Evolutionary conservation across 2,797 vertebrate species (phyloP).

Genomic region (Poeciliopsis presidionis): DNA sequence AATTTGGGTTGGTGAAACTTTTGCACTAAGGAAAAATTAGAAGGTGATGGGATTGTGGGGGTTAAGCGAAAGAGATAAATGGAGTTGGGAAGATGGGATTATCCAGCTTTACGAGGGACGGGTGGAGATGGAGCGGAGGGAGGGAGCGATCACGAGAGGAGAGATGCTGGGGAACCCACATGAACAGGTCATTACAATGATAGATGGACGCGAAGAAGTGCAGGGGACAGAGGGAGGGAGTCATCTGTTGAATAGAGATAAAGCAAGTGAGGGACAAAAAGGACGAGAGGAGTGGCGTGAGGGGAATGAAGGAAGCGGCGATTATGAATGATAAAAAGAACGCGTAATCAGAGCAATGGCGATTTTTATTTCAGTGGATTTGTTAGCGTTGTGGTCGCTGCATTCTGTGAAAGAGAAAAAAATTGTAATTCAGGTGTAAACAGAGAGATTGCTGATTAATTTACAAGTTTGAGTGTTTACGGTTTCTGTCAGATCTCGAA

Average conservation of each 20-base stretch:
- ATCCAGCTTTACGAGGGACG: constrained; percentile 38
- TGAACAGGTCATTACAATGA: constrained; percentile 65
- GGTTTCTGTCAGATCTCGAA: constrained; percentile 1
- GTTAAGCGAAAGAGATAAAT: constrained; percentile 45
- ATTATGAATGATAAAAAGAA: constrained; percentile 13
- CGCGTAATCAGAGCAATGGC: too few relatives aligned
- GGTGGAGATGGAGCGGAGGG: constrained; percentile 40
- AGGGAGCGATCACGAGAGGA: constrained; percentile 49
- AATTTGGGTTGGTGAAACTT: constrained; percentile 16
- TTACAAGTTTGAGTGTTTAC: constrained; percentile 1
- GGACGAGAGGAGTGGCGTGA: constrained; percentile 4
- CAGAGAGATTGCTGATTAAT: not conserved
- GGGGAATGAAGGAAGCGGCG: constrained; percentile 5
- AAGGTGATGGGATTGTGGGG: constrained; percentile 6
- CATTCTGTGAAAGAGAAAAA: not conserved
- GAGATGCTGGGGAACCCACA: constrained; percentile 45
- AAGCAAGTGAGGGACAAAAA: constrained; percentile 24
- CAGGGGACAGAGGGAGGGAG: constrained; percentile 30
- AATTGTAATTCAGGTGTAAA: not conserved
- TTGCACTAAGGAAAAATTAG: constrained; percentile 2
- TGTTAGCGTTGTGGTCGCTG: not conserved
- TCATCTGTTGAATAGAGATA: constrained; percentile 42
- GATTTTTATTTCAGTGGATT: not conserved
- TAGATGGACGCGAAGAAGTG: constrained; percentile 52
- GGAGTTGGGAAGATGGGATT: constrained; percentile 50